phyloP scores from a whole-genome alignment of 2,797 vertebrate species.

The Nyctibius grandis region DNA sequence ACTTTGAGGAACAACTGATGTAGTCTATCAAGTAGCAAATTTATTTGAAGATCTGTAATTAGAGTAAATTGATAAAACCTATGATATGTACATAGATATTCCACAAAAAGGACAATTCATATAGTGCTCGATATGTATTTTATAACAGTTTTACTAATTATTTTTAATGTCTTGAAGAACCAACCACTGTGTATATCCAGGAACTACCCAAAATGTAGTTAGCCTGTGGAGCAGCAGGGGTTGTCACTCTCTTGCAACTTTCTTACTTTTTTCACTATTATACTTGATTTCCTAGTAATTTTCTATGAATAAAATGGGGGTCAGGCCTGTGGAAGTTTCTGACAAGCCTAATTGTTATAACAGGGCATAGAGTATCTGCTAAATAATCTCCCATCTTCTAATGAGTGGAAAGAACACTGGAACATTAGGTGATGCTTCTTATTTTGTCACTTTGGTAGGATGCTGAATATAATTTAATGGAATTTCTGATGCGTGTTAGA shows the following conservation, averaged over 20 bases:
- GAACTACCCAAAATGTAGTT: neutral
- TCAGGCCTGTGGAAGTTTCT: neutral
- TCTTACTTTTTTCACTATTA: neutral
- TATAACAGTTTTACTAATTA: neutral
- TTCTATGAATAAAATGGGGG: neutral
- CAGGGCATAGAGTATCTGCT: neutral
- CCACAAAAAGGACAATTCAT: neutral
- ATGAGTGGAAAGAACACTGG: neutral
- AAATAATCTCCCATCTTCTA: neutral
- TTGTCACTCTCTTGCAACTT: neutral
- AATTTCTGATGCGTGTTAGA: neutral
- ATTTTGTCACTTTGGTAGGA: neutral
- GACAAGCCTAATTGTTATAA: neutral
- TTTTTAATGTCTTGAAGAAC: neutral
- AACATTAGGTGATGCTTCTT: neutral
- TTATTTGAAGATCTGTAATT: neutral
- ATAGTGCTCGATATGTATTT: neutral
- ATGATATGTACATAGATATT: neutral
- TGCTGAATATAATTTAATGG: neutral
- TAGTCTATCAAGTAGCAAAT: neutral
- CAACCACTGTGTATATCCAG: neutral
- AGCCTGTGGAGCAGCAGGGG: neutral
- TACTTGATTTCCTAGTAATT: neutral
- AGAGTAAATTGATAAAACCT: neutral
- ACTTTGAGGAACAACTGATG: neutral